Percentiles rank a stretch among this genome's conserved stretches.
phyloP scores from a whole-genome alignment of 1,140 invertebrate species.

The Drosophila bifasciata region DNA sequence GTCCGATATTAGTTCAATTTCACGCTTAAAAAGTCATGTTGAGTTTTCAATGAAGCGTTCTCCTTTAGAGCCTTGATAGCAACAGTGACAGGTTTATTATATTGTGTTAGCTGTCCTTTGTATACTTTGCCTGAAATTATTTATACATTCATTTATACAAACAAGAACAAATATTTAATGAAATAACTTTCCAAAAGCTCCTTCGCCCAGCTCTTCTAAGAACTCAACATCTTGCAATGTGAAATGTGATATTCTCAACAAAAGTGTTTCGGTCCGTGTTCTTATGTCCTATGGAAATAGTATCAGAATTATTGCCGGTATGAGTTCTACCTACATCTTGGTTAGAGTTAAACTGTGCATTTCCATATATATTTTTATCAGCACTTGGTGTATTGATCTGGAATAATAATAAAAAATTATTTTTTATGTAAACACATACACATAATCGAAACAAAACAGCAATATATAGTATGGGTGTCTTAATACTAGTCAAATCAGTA shows the following conservation, averaged over 20 bases:
- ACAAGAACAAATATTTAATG: background rate
- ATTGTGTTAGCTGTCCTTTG: slow-evolving; percentile 91
- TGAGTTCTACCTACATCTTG: slow-evolving; percentile 89
- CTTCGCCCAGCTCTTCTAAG: slow-evolving; percentile 97
- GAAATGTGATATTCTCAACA: slow-evolving; percentile 89
- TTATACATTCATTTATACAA: background rate
- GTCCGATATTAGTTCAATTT: slow-evolving; percentile 96
- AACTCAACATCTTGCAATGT: slow-evolving; percentile 93
- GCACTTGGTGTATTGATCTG: slow-evolving; percentile 88
- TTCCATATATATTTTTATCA: slow-evolving; percentile 92
- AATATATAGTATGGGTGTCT: no score
- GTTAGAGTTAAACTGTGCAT: slow-evolving; percentile 87
- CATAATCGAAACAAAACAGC: slow-evolving; percentile 11
- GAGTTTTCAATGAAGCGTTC: slow-evolving; percentile 95
- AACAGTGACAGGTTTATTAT: slow-evolving; percentile 90
- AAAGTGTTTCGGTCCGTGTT: slow-evolving; percentile 84
- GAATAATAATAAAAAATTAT: no score
- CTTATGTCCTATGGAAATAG: slow-evolving; percentile 68
- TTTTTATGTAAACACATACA: no score
- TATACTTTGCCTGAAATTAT: slow-evolving; percentile 91
- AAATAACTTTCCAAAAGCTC: slow-evolving; percentile 92
- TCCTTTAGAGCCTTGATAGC: slow-evolving; percentile 98
- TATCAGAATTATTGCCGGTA: slow-evolving; percentile 46
- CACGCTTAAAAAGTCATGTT: slow-evolving; percentile 95
- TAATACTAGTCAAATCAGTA: no score